Conservation (phyloP, 2,113 vertebrate genomes). For the Oenanthe melanoleuca region DNA sequence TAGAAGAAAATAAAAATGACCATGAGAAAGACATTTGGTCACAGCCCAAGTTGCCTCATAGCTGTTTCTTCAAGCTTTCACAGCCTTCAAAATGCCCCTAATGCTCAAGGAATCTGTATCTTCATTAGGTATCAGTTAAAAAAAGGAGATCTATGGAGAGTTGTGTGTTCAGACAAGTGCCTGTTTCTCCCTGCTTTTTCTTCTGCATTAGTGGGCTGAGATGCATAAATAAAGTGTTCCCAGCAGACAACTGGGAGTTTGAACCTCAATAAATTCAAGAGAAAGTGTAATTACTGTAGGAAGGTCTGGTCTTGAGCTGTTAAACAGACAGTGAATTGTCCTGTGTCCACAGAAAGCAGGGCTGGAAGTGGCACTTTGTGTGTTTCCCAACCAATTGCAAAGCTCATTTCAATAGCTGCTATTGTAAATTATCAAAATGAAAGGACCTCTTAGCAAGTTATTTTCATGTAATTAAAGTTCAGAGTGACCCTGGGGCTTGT, state of each 20-base stretch:
- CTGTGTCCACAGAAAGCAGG: neutral
- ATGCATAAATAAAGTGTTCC: neutral
- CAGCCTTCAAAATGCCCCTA: neutral
- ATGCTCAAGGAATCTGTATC: neutral
- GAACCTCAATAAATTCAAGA: neutral
- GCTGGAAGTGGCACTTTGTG: neutral
- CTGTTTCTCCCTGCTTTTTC: neutral
- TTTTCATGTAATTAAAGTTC: constrained; percentile 36
- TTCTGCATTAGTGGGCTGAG: neutral
- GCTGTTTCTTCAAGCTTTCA: neutral
- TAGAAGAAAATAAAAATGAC: neutral
- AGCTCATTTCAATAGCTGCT: neutral
- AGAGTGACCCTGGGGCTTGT: neutral
- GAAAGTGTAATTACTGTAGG: constrained; percentile 12
- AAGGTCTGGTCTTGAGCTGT: neutral
- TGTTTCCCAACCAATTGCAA: constrained; percentile 23
- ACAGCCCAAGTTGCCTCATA: neutral
- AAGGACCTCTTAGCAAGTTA: neutral
- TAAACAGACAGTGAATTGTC: constrained; percentile 12
- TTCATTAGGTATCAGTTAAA: neutral
- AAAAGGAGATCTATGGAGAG: neutral
- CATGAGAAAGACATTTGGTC: neutral
- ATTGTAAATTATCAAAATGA: constrained; percentile 20
- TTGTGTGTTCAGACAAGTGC: neutral
- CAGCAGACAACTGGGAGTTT: neutral